A percentile compares a stretch with the other conserved stretches of the same genome.
Evolutionary conservation across 2,888 invertebrate genomes (phyloP).

Genomic region (Archips xylosteana): DNA sequence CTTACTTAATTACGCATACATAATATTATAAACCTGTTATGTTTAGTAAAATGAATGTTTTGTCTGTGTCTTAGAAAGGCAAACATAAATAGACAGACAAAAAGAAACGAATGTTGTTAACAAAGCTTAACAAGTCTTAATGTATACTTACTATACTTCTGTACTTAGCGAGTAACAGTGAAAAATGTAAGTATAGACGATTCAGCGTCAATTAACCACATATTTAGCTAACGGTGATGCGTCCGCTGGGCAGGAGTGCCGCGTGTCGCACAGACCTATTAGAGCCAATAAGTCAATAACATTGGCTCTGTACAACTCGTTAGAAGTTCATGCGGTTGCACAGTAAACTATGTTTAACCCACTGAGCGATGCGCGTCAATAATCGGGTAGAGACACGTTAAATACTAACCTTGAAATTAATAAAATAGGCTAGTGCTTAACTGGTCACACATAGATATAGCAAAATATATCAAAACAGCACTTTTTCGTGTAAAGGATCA

Average conservation of each 20-base stretch:
- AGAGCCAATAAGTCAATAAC: conserved; percentile 35
- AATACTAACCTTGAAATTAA: neutral
- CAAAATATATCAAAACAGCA: no score
- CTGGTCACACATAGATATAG: no score
- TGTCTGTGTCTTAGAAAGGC: no score
- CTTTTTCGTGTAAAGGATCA: no score
- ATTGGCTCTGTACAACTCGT: conserved; percentile 19
- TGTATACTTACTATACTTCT: neutral
- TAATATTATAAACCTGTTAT: no score
- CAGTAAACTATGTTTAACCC: conserved; percentile 27
- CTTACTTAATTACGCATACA: no score
- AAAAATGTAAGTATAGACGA: conserved; percentile 55
- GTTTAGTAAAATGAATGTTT: no score
- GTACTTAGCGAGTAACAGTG: conserved; percentile 54
- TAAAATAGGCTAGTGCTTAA: no score
- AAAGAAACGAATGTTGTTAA: no score
- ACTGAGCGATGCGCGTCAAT: conserved; percentile 11
- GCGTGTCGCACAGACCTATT: conserved; percentile 18
- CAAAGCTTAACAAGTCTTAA: no score
- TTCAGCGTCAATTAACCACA: conserved; percentile 52
- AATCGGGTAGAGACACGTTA: conserved; percentile 10
- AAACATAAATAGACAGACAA: no score
- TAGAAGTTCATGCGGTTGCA: conserved; percentile 20
- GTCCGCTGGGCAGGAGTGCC: conserved; percentile 44
- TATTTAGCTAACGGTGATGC: conserved; percentile 57